Conservation (phyloP, 1,140 invertebrate genomes). For the Mercenaria mercenaria region DNA sequence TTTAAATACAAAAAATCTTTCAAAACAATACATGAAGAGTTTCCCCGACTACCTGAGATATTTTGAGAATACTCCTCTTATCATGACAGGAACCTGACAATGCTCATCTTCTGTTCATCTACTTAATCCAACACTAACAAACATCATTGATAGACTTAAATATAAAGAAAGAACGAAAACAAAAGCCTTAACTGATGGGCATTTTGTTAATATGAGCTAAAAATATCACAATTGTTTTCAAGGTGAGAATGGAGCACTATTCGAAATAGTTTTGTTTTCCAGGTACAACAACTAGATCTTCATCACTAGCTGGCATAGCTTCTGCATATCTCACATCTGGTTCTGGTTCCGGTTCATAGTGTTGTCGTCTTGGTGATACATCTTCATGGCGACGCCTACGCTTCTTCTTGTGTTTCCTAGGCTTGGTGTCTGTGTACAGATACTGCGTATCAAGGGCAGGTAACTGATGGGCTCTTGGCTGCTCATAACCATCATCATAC, state of each 20-base stretch:
- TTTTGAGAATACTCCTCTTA: too few relatives aligned
- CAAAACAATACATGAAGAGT: too few relatives aligned
- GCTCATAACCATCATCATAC: conserved; percentile 51
- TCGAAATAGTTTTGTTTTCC: conserved; percentile 47
- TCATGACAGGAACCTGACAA: too few relatives aligned
- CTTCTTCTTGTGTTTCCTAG: conserved; percentile 26
- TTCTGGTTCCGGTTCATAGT: conserved; percentile 17
- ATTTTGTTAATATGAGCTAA: neutral
- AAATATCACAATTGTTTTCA: neutral
- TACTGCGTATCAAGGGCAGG: conserved; percentile 63
- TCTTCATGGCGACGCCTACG: conserved; percentile 4
- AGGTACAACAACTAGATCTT: conserved; percentile 54
- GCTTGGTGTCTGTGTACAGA: conserved; percentile 35
- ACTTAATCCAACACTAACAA: too few relatives aligned
- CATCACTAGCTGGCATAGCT: conserved; percentile 19
- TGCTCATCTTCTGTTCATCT: too few relatives aligned
- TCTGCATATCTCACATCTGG: neutral
- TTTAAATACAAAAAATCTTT: too few relatives aligned
- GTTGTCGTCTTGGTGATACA: conserved; percentile 18
- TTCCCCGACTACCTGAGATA: too few relatives aligned
- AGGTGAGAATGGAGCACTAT: conserved; percentile 18
- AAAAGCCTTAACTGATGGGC: too few relatives aligned
- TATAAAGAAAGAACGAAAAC: too few relatives aligned
- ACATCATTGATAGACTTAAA: too few relatives aligned
- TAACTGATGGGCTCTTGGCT: conserved; percentile 55